Evolutionary conservation across 1,140 invertebrate genomes (phyloP), one percentile per base, ranked within the genome.

Genomic region (Cherax destructor): DNA sequence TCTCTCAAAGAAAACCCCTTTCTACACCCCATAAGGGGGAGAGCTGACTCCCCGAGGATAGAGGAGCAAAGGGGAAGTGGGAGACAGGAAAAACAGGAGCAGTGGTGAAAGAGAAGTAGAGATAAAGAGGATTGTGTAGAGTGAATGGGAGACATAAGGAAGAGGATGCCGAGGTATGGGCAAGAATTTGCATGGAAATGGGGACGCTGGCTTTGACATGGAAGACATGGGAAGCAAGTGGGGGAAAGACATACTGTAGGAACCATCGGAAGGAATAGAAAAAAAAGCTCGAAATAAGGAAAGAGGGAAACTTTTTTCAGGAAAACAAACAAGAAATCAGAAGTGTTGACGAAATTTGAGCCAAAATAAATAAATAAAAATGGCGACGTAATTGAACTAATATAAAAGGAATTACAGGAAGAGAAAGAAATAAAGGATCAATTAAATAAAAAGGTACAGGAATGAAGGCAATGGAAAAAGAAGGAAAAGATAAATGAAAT

Each of bases 381-480:
- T 41, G 30, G 30, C 30, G 30, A 41, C 30, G 30, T 41, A 41
- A 41, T 41, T 41, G 30, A 0, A 41, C 2, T 41, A 41, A 41
- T 41, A 2, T 41, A 41, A 41, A 41, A 41, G 30, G 30, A 41
- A 41, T 41, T 59, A 88, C 52, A 88, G 86, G 81, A 78, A 80
- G 59, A 80, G 86, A 88, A 59, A 88, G 59, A 88, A 59, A 78
- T 18, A 81, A 13, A 61, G 21, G 18, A 47, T n/a, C 3, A 87
- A 30, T 18, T 10, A 65, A 18, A 21, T 1, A 18, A 18, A 65
- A 16, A 18, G 4, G 47, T 4, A 85, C 3, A 74, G 24, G 72
- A 18, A 72, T 7, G 4, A 5, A 24, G 21, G 13, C 6, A 24
- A 41, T 5, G 11, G 61, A 85, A 18, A 76, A 5, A 76, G 69